These are phyloP conservation scores for Amblyornis subalaris DNA, from an alignment of 2,113 vertebrate species.

Conservation along the genomic window DNA sequence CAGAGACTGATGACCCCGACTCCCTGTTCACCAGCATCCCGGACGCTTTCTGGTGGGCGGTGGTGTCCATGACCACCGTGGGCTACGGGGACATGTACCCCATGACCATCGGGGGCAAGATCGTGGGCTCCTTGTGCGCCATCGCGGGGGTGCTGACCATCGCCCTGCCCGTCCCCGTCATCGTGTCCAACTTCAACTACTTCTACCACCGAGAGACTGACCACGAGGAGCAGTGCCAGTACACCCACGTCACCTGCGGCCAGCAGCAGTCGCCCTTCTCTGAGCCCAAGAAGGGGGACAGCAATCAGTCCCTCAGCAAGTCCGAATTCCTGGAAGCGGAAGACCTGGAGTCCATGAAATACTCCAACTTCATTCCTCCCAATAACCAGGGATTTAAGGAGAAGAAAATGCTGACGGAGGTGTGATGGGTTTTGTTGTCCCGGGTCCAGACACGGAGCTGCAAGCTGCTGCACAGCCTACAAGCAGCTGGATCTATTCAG, in stretches of 20 bases:
- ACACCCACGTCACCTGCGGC: constrained; percentile 90
- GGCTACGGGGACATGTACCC: constrained; percentile 97
- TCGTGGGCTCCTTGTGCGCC: constrained; percentile 92
- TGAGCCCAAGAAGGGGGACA: constrained; percentile 79
- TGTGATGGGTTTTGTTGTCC: constrained; percentile 71
- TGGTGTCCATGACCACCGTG: constrained; percentile 95
- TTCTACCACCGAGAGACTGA: constrained; percentile 96
- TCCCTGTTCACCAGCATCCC: constrained; percentile 91
- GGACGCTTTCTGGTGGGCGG: constrained; percentile 96
- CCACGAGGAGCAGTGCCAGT: constrained; percentile 89
- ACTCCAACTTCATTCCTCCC: constrained; percentile 84
- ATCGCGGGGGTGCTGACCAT: constrained; percentile 93
- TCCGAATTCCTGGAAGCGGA: constrained; percentile 82
- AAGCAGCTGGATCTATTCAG: constrained; percentile 36
- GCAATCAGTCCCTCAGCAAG: constrained; percentile 81
- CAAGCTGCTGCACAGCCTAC: constrained; percentile 9
- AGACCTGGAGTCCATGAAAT: constrained; percentile 79
- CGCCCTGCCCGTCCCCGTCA: constrained; percentile 90
- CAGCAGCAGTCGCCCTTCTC: constrained; percentile 80
- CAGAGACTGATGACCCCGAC: constrained; percentile 87
- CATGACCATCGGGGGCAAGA: constrained; percentile 93
- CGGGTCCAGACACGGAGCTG: not conserved
- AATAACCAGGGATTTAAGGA: constrained; percentile 73
- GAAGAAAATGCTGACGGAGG: constrained; percentile 87
- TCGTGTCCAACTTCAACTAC: constrained; percentile 97